phyloP scores from a whole-genome alignment of 1,140 invertebrate genomes.

The Laodelphax striatellus region DNA sequence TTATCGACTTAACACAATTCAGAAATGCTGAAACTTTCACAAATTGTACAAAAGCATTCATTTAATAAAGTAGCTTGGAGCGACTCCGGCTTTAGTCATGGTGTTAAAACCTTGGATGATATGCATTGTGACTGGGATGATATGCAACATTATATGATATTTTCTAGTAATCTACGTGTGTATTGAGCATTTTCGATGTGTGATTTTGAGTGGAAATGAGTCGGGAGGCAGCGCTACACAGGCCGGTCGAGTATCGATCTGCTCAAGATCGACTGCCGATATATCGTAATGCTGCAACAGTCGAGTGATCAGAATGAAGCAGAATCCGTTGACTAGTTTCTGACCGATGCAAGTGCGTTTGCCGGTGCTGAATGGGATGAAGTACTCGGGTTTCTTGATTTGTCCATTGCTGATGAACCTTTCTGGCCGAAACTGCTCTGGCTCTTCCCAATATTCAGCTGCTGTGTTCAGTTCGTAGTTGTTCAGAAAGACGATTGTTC shows the following conservation, averaged over 20 bases:
- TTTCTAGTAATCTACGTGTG: no score
- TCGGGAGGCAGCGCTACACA: conserved; percentile 56
- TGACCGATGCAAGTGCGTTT: conserved; percentile 80
- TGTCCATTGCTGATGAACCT: conserved; percentile 49
- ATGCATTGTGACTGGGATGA: no score
- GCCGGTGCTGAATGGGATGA: conserved; percentile 76
- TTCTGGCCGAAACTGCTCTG: conserved; percentile 55
- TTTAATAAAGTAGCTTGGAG: no score
- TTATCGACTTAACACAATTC: no score
- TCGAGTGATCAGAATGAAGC: conserved; percentile 57
- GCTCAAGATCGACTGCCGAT: conserved; percentile 36
- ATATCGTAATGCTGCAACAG: conserved; percentile 64
- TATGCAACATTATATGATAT: no score
- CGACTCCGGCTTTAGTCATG: no score
- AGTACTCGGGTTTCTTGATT: conserved; percentile 44
- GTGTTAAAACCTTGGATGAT: no score
- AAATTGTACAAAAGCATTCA: no score
- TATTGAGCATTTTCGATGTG: conserved; percentile 25
- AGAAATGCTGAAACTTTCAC: no score
- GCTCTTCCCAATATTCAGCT: conserved; percentile 54
- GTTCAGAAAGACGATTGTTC: conserved; percentile 75
- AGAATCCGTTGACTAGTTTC: conserved; percentile 61
- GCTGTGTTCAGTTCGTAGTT: conserved; percentile 74
- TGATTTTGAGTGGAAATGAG: conserved; percentile 46
- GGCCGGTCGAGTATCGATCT: conserved; percentile 44